Conservation (phyloP, 2,113 vertebrate genomes). For the Istiophorus platypterus region DNA sequence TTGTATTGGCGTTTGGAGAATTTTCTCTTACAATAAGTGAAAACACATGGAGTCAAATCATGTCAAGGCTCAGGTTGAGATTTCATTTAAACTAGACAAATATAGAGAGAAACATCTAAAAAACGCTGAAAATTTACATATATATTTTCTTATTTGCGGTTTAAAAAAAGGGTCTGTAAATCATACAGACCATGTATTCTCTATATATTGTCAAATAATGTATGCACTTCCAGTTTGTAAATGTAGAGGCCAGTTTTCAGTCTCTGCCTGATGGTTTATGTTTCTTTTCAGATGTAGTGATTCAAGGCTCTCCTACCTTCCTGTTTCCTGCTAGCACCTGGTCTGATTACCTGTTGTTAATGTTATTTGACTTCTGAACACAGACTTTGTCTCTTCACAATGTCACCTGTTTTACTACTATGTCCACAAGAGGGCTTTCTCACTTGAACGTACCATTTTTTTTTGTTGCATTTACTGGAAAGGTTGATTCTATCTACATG, state of each 20-base stretch:
- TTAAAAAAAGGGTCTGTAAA: background rate
- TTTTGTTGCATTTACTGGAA: background rate
- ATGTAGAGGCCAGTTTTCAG: no score
- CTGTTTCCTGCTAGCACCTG: no score
- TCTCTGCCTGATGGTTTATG: no score
- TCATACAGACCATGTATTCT: no score
- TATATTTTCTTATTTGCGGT: background rate
- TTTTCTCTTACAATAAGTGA: conserved; percentile 54
- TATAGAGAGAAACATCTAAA: conserved; percentile 11
- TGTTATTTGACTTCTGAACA: no score
- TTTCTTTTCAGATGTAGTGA: no score
- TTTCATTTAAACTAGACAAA: conserved; percentile 20
- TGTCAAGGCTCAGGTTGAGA: conserved; percentile 6
- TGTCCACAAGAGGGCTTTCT: background rate
- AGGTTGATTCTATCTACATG: background rate
- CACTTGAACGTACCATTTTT: background rate
- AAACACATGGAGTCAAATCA: conserved; percentile 59
- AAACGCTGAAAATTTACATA: background rate
- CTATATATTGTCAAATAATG: no score
- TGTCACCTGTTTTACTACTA: background rate
- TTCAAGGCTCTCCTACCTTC: no score
- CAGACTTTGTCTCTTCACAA: background rate
- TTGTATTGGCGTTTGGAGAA: conserved; percentile 39
- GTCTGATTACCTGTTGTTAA: no score
- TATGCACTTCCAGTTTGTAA: no score